Conservation (phyloP, 2,113 vertebrate genomes). For the Neolamprologus hecqui region DNA sequence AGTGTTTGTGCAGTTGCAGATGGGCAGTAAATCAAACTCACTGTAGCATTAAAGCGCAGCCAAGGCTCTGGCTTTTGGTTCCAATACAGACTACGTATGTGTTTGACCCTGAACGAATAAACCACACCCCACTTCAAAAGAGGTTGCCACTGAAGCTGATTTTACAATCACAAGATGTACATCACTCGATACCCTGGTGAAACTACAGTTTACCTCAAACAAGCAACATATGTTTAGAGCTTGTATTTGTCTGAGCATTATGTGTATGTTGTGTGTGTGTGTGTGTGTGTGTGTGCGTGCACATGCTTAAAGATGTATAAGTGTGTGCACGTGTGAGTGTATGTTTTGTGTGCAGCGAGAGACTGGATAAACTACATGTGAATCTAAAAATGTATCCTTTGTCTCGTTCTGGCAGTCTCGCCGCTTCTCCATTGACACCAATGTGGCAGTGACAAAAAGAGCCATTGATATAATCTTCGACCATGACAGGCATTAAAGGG, state of each 20-base stretch:
- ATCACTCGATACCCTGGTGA: constrained; percentile 25
- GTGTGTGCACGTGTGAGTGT: background rate
- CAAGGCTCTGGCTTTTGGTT: constrained; percentile 51
- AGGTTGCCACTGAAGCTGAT: constrained; percentile 47
- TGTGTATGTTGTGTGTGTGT: background rate
- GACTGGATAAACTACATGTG: constrained; percentile 22
- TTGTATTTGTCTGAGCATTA: background rate
- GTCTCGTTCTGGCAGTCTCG: constrained; percentile 35
- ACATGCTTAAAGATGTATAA: background rate
- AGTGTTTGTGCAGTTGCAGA: constrained; percentile 52
- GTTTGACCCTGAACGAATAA: constrained; percentile 56
- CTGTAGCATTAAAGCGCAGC: constrained; percentile 56
- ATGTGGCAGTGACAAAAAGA: constrained; percentile 58
- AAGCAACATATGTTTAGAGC: constrained; percentile 37
- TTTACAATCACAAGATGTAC: constrained; percentile 49
- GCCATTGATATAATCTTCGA: constrained; percentile 64
- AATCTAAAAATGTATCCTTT: constrained; percentile 50
- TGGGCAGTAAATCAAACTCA: constrained; percentile 64
- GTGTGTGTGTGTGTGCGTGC: background rate
- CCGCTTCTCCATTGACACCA: constrained; percentile 49
- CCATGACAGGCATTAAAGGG: constrained; percentile 68
- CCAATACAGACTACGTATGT: constrained; percentile 35
- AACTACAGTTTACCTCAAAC: constrained; percentile 31
- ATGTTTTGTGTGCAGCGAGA: background rate
- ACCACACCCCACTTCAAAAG: constrained; percentile 56